A percentile compares a stretch with the other conserved stretches of the same genome.
These are phyloP conservation scores for Clarias macrocephalus DNA, from an alignment of 2,113 vertebrate species.

Conservation along the genomic window DNA sequence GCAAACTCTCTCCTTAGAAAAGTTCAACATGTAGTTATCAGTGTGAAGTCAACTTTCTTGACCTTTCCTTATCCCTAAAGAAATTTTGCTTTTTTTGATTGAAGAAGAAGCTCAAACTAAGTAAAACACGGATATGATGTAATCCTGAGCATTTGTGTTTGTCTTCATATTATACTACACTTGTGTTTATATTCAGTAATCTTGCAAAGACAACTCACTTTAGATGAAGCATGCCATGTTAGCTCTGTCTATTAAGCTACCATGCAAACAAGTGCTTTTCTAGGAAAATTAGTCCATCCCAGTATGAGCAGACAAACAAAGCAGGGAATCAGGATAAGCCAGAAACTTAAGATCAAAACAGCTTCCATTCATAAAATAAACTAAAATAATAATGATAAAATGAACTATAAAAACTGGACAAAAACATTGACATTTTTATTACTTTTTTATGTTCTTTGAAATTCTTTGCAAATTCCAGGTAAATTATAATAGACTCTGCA, in stretches of 20 bases:
- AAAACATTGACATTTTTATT: background rate
- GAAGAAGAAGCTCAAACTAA: background rate
- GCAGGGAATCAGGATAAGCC: background rate
- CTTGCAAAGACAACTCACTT: background rate
- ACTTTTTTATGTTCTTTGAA: background rate
- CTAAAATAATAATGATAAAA: background rate
- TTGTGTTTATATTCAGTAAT: background rate
- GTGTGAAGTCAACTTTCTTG: background rate
- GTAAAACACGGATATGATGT: background rate
- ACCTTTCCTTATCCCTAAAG: background rate
- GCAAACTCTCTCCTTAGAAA: background rate
- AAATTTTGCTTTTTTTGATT: background rate
- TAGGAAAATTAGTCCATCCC: background rate
- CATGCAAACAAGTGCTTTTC: background rate
- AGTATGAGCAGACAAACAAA: background rate
- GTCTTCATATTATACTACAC: background rate
- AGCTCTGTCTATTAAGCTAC: background rate
- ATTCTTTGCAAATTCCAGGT: background rate
- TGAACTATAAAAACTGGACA: background rate
- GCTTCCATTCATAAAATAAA: background rate
- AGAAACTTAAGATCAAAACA: no score
- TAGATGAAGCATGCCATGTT: background rate
- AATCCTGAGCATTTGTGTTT: background rate
- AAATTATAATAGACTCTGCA: background rate
- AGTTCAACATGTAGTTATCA: background rate